These are phyloP conservation scores for Boleophthalmus pectinirostris DNA, from an alignment of 2,113 vertebrate species.

Conservation along the genomic window DNA sequence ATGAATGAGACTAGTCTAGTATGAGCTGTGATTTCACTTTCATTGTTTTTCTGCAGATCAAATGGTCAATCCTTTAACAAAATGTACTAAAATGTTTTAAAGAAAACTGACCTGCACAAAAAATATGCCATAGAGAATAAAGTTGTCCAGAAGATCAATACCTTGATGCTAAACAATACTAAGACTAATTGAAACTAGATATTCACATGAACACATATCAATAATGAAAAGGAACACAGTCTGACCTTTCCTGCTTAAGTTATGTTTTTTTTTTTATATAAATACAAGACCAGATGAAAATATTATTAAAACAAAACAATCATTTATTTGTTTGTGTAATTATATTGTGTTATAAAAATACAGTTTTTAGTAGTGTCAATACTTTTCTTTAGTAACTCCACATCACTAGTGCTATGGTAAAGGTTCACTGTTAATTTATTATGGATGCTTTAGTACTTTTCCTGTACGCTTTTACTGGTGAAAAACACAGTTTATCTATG, in stretches of 20 bases:
- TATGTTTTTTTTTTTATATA: not conserved
- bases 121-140: too few relatives aligned
- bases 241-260: too few relatives aligned
- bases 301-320: not conserved
- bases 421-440: not conserved
- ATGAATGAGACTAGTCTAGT: constrained; percentile 19
- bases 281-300: not conserved
- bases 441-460: not conserved
- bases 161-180: too few relatives aligned
- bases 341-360: too few relatives aligned
- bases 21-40: constrained; percentile 41
- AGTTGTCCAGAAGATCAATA: too few relatives aligned
- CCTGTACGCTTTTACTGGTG: not conserved
- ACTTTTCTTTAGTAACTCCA: not conserved
- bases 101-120: too few relatives aligned
- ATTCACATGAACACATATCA: too few relatives aligned
- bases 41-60: not conserved
- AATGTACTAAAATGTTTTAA: not conserved
- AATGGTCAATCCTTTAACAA: not conserved
- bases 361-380: too few relatives aligned
- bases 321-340: not conserved
- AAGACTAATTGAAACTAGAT: too few relatives aligned
- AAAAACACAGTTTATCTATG: constrained; percentile 2
- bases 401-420: not conserved
- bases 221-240: too few relatives aligned